A percentile compares a stretch with the other conserved stretches of the same genome.
Evolutionary conservation across 2,888 invertebrate species (phyloP).

Genomic region (Scaeva pyrastri): DNA sequence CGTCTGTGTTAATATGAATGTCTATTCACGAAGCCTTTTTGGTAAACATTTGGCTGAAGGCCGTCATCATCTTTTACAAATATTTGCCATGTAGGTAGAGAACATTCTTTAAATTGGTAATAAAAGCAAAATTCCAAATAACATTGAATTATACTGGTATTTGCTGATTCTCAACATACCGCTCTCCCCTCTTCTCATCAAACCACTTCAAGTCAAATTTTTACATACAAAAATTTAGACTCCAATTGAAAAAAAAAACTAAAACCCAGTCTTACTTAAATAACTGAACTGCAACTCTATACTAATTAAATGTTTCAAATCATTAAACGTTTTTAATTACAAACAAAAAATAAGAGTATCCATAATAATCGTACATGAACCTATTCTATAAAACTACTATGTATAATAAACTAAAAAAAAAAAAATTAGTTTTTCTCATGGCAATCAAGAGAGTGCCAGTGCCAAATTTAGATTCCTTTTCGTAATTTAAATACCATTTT

Average conservation of each 20-base stretch:
- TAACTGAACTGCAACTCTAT: neutral
- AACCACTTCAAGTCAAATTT: too few relatives aligned
- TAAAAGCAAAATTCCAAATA: too few relatives aligned
- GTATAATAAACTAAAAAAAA: neutral
- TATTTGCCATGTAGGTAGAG: too few relatives aligned
- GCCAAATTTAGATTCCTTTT: conserved; percentile 51
- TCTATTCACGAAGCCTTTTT: too few relatives aligned
- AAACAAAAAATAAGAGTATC: conserved; percentile 1
- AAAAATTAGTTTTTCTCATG: conserved; percentile 42
- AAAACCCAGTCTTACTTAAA: neutral
- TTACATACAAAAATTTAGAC: too few relatives aligned
- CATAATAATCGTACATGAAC: neutral
- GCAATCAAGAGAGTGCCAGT: conserved; percentile 47
- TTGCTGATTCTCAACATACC: too few relatives aligned
- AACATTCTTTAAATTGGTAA: too few relatives aligned
- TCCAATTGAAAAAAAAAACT: neutral
- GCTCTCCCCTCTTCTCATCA: too few relatives aligned
- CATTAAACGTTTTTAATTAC: conserved; percentile 25
- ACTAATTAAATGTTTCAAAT: conserved; percentile 29
- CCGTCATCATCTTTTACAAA: too few relatives aligned
- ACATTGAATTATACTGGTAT: too few relatives aligned
- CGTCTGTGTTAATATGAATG: too few relatives aligned
- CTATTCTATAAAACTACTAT: neutral
- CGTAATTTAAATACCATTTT: conserved; percentile 68
- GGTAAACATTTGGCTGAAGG: too few relatives aligned